Base-by-base conservation (phyloP, 2,113 vertebrate genomes). In the Bos taurus region DNA sequence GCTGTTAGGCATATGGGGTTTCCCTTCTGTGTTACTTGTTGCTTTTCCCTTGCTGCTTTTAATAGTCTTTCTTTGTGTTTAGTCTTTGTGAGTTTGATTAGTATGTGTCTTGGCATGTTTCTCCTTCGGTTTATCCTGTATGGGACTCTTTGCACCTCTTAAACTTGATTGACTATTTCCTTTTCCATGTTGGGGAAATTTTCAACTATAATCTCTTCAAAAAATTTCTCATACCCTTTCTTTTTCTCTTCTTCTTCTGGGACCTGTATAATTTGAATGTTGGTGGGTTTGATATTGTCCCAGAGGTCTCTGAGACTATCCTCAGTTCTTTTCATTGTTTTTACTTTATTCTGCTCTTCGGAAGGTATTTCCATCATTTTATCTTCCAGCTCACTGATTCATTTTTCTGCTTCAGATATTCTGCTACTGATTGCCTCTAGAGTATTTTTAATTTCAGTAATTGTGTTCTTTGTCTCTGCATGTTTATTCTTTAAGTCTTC, bases 1-100 rank as follows among this genome's bases (percentile, higher is more conserved):
- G 33, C 33, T 67, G 33, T 67, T 67, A n/a, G 19, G 8, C 2
- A 0, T 67, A 19, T n/a, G 64, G 33, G 2, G 4, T n/a, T 67
- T 67, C 64, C 7, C 16, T 67, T 67, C 64, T 67, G 16, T 67
- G 64, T n/a, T n/a, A 19, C 33, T n/a, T 67, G 62, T n/a, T 67
- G 33, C 62, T n/a, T 67, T n/a, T 67, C 7, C 33, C 16, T 64
- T 67, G 7, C 7, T 67, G 33, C 33, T n/a, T 67, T 67, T 67
- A 67, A 36, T 67, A 19, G n/a, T 67, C 33, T 67, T 67, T 19
- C 64, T 67, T 19, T 64, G 62, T 64, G 62, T 64, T 64, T n/a
- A 64, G 30, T 64, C 62, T n/a, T n/a, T 67, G 64, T 67, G n/a
- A 67, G 64, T 67, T 67, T n/a, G 64, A 67, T 67, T 67, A 67